A percentile compares a stretch with the other conserved stretches of the same genome.
These are phyloP conservation scores for Drosophila tripunctata DNA, from an alignment of 2,888 invertebrate species.

Conservation along the genomic window DNA sequence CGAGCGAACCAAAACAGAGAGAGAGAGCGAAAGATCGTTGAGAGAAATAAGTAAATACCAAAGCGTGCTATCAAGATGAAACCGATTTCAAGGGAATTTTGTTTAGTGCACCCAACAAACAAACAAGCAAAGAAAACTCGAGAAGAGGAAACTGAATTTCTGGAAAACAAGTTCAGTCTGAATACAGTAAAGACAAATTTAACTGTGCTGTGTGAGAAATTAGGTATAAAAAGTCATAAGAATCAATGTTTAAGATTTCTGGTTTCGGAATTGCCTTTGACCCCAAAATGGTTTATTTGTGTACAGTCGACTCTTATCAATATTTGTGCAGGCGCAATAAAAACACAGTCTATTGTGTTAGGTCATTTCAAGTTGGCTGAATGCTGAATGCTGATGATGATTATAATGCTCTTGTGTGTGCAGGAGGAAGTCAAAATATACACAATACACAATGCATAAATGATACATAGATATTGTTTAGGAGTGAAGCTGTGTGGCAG, in stretches of 20 bases:
- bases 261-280: constrained; percentile 2
- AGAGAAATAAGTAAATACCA: constrained; percentile 30
- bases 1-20: constrained; percentile 1
- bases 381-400: constrained; percentile 25
- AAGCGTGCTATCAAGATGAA: constrained; percentile 69
- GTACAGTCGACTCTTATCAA: constrained; percentile 44
- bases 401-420: constrained; percentile 9
- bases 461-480: background rate
- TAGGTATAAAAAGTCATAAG: constrained; percentile 34
- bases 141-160: constrained; percentile 7
- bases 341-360: constrained; percentile 45
- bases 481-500: background rate
- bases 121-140: background rate
- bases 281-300: constrained; percentile 25
- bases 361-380: constrained; percentile 27
- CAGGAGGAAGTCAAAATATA: no score
- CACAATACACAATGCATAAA: constrained; percentile 6
- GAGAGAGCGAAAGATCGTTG: background rate
- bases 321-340: constrained; percentile 59
- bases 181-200: constrained; percentile 23
- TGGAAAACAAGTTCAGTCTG: constrained; percentile 38
- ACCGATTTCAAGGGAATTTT: constrained; percentile 68
- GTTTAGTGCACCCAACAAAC: constrained; percentile 38
- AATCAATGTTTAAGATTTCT: constrained; percentile 31
- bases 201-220: constrained; percentile 43